Base-by-base conservation (phyloP, 2,888 invertebrate genomes). In the Drosophila acutilabella region DNA sequence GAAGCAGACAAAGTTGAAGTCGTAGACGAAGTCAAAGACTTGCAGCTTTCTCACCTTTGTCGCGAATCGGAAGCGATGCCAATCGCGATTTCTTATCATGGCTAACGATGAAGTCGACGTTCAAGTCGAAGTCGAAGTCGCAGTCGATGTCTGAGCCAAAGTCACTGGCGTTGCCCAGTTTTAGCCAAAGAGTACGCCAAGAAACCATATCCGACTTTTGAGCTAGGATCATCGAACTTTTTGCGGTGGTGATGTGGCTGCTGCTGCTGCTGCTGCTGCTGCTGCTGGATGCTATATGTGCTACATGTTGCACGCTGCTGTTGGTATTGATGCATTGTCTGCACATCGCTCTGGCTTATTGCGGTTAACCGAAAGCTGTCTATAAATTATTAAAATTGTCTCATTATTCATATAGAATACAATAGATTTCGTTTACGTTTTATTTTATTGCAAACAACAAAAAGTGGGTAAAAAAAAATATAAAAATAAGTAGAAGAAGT, bases 321-420 rank as follows among this genome's bases (percentile, higher is more conserved):
- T 26, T 73, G 70, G 41, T 59, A 67, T 64, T 74, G 69, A 69
- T 79, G 77, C 74, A 78, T 78, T 74, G 67, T 71, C 71, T 80
- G 64, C 65, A 66, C 59, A 59, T 71, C 78, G 70, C 64, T 73
- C 64, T 68, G 66, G 79, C 80, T 77, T 76, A 88, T 84, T 91
- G 91, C 84, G 91, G 91, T 91, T 89, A 90, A 91, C 91, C 91
- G 71, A 88, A 90, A 88, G 81, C 85, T 90, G 90, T 91, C 90
- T 91, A 90, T 92, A 92, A 92, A 92, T 92, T 91, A 87, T 89
- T 89, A 81, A 91, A 92, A 91, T 84, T 90, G 91, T 92, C 91
- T 91, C 91, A 92, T 92, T 92, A 92, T 92, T 92, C 92, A 92
- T 91, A 88, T 89, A 81, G 86, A 91, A 89, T 86, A 91, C 90